Evolutionary conservation across 2,113 vertebrate species (phyloP).

Genomic region (Trogon surrucura): DNA sequence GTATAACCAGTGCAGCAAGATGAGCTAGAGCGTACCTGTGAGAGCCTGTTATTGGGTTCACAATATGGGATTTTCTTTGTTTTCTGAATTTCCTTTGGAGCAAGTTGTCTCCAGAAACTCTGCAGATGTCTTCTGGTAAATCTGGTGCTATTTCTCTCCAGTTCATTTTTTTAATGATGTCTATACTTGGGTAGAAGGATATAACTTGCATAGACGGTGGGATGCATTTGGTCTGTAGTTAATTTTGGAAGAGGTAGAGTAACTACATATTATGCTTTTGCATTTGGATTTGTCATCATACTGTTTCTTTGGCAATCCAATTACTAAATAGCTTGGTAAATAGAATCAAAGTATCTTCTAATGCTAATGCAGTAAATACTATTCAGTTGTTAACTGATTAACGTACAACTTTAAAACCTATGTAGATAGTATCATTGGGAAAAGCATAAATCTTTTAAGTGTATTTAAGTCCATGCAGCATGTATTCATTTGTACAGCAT

Average conservation of each 20-base stretch:
- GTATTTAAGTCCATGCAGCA: background rate
- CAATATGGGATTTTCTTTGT: background rate
- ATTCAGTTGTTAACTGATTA: background rate
- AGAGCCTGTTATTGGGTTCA: background rate
- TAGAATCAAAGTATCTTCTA: background rate
- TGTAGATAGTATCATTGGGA: background rate
- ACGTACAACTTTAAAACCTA: background rate
- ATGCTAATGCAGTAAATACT: background rate
- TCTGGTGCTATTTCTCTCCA: background rate
- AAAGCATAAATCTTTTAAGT: background rate
- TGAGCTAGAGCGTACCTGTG: background rate
- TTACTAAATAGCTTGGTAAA: conserved; percentile 14
- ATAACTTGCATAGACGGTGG: background rate
- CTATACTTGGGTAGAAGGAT: background rate
- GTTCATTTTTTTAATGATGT: background rate
- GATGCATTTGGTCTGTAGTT: background rate
- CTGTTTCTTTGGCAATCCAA: background rate
- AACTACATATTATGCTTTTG: background rate
- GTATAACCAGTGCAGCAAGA: background rate
- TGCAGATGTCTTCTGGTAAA: background rate
- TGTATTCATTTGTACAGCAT: background rate
- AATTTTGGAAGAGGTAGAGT: conserved; percentile 2
- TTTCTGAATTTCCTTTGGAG: background rate
- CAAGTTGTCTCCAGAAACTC: background rate
- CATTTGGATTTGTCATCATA: background rate